Conservation (phyloP, 2,888 invertebrate species). For the Amphipyra berbera region DNA sequence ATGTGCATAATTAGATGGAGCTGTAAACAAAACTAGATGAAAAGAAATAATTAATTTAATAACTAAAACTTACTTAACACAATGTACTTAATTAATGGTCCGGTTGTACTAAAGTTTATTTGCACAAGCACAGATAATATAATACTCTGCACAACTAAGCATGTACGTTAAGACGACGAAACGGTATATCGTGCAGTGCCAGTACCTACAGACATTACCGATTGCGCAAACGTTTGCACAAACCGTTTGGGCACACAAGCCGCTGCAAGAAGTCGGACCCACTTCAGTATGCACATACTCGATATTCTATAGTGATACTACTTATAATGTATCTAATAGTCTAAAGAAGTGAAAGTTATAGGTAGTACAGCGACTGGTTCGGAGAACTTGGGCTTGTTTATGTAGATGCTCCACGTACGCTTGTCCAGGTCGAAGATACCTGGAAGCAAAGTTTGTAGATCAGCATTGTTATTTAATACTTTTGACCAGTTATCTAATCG, state of each 20-base stretch:
- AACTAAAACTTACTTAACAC: background rate
- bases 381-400: constrained; percentile 92
- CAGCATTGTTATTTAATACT: background rate
- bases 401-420: constrained; percentile 94
- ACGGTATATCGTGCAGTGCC: no score
- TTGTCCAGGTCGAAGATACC: constrained; percentile 94
- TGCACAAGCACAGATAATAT: no score
- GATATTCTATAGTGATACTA: background rate
- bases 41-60: background rate
- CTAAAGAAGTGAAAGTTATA: constrained; percentile 78
- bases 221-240: no score
- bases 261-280: no score
- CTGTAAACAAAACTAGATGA: background rate
- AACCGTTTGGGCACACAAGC: no score
- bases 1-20: no score
- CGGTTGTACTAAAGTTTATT: no score
- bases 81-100: no score
- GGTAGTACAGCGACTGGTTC: constrained; percentile 94
- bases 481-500: no score
- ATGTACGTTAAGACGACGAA: no score
- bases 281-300: background rate
- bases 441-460: constrained; percentile 71
- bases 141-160: no score
- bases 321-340: constrained; percentile 36
- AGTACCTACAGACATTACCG: no score